These are phyloP conservation scores for Poecile montanus DNA, from an alignment of 2,797 vertebrate genomes.

Conservation along the genomic window DNA sequence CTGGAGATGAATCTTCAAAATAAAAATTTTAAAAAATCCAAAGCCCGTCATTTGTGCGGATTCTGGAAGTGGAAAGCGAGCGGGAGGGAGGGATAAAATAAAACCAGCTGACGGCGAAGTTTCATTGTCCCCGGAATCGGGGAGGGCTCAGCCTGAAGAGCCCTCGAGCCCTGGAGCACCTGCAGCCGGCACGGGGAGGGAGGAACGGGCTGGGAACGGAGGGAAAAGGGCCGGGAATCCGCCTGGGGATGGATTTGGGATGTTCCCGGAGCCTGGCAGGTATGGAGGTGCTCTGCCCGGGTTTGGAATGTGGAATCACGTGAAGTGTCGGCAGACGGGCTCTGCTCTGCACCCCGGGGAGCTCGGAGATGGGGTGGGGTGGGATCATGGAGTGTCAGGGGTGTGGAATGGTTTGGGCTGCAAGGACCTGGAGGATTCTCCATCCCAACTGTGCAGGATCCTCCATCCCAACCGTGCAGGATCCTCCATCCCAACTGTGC, in stretches of 20 bases:
- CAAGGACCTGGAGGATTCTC: not conserved
- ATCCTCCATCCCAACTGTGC: no score
- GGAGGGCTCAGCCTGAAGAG: not conserved
- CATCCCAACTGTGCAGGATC: no score
- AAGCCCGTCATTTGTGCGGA: constrained; percentile 6
- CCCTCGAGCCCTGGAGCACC: constrained; percentile 29
- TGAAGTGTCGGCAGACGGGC: not conserved
- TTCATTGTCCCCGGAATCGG: constrained; percentile 59
- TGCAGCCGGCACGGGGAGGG: constrained; percentile 30
- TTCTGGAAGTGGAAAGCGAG: constrained; percentile 45
- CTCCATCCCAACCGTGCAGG: no score
- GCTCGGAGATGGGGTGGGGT: no score
- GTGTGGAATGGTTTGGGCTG: not conserved
- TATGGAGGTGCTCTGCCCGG: no score
- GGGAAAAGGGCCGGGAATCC: no score
- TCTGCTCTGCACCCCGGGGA: no score
- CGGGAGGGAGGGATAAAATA: constrained; percentile 42
- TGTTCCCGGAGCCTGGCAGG: not conserved
- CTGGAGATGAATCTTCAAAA: not conserved
- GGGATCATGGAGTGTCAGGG: not conserved
- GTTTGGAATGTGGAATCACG: not conserved
- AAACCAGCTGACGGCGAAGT: constrained; percentile 77
- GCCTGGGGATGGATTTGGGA: fast-evolving
- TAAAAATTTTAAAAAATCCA: not conserved
- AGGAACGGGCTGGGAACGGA: not conserved